Base-by-base conservation (phyloP, 2,113 vertebrate species). In the Lophius piscatorius region DNA sequence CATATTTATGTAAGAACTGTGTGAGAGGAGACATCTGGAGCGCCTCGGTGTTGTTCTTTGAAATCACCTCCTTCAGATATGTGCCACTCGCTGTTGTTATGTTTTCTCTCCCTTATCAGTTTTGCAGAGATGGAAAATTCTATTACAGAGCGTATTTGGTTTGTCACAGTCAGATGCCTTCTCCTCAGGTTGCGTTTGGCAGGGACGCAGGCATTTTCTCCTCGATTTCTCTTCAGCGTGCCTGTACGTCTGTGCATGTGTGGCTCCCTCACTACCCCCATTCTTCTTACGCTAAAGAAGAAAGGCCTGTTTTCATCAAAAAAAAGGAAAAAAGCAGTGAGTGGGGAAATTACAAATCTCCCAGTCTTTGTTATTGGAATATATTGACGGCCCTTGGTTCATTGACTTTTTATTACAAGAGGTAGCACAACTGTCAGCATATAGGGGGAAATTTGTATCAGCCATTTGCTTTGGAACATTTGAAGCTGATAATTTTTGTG, bases 321-420 rank as follows among this genome's bases (percentile, higher is more conserved):
- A 81, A 81, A 59, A 54, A 68, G 76, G 61, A 78, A 59, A 67
- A 76, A 86, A 52, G 29, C 66, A 68, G 59, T 73, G 60, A 74
- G 70, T 31, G 62, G 54, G 63, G 69, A 88, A 87, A 90, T 87
- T 77, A 82, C 78, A 78, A 88, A 84, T 85, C 74, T 82, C 77
- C 61, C 61, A 38, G 69, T 78, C 82, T 92, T 88, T 91, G 85
- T 89, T 89, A 88, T 88, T 89, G 90, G 86, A 91, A 88, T 93
- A 90, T 89, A 93, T 88, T 86, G 90, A 91, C 91, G 88, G 92
- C 87, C 75, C 80, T 89, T 92, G 94, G 89, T 93, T 94, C 91
- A 80, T 90, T 96, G 92, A 94, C 91, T 95, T 94, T 96, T 94
- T 93, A 92, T 96, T 94, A 95, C 91, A 92, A 85, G 84, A 92